A percentile compares a stretch with the other conserved stretches of the same genome.
phyloP scores from a whole-genome alignment of 2,888 invertebrate species.

The Andrena chrysosceles region DNA sequence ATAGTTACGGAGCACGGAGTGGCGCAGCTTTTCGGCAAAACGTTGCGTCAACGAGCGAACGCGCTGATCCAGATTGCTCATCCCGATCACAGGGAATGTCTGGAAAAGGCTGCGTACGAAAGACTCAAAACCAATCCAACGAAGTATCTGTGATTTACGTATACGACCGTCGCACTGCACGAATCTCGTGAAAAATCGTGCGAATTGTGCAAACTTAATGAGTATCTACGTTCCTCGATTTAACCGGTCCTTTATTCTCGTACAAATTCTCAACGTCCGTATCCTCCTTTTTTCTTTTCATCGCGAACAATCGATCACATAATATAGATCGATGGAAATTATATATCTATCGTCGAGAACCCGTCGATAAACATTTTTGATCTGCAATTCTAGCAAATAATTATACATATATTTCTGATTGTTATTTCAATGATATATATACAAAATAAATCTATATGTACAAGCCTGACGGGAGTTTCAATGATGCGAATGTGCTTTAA shows the following conservation, averaged over 20 bases:
- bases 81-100: slow-evolving; percentile 92
- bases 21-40: slow-evolving; percentile 95
- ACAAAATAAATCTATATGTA: slow-evolving; percentile 39
- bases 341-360: no score
- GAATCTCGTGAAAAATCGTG: neutral
- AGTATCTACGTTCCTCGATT: neutral
- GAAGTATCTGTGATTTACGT: slow-evolving; percentile 71
- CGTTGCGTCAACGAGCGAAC: slow-evolving; percentile 94
- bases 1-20: slow-evolving; percentile 97
- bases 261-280: neutral
- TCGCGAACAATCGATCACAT: neutral
- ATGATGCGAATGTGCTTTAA: neutral
- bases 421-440: slow-evolving; percentile 25
- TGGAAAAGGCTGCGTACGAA: slow-evolving; percentile 96
- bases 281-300: neutral
- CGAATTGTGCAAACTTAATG: neutral
- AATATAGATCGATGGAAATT: neutral
- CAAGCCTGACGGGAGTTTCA: slow-evolving; percentile 11
- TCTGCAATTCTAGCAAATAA: slow-evolving; percentile 25
- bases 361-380: neutral
- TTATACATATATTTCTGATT: slow-evolving; percentile 28
- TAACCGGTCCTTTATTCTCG: neutral
- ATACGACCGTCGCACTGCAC: slow-evolving; percentile 1
- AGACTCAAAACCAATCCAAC: slow-evolving; percentile 92
- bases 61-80: slow-evolving; percentile 95